A percentile compares a stretch with the other conserved stretches of the same genome.
phyloP scores from a whole-genome alignment of 2,888 invertebrate species.

The Catocala nupta region DNA sequence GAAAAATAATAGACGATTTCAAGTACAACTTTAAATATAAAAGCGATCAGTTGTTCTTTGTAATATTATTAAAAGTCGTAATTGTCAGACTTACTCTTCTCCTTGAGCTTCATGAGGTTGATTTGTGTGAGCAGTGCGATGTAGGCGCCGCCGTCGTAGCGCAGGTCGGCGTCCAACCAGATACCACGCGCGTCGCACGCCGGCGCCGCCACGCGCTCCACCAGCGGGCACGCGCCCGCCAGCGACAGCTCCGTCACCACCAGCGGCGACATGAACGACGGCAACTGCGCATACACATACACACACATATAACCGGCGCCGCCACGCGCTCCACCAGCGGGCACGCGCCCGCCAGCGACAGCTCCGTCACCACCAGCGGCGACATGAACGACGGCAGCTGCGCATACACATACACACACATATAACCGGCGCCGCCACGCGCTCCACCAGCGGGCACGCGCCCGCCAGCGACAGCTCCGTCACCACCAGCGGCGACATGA shows the following conservation, averaged over 20 bases:
- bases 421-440: too few relatives aligned
- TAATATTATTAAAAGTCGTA: too few relatives aligned
- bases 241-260: slow-evolving; percentile 92
- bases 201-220: slow-evolving; percentile 89
- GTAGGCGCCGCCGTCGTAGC: slow-evolving; percentile 92
- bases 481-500: too few relatives aligned
- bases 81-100: slow-evolving; percentile 70
- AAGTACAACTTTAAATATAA: too few relatives aligned
- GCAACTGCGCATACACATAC: slow-evolving; percentile 83
- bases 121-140: slow-evolving; percentile 96
- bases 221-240: slow-evolving; percentile 89
- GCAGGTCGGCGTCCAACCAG: slow-evolving; percentile 95
- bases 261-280: slow-evolving; percentile 95
- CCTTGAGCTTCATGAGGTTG: slow-evolving; percentile 88
- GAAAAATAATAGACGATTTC: too few relatives aligned
- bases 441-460: too few relatives aligned
- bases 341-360: slow-evolving; percentile 91
- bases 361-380: slow-evolving; percentile 91
- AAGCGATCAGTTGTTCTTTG: too few relatives aligned
- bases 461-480: too few relatives aligned
- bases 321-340: slow-evolving; percentile 89
- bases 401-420: slow-evolving; percentile 13
- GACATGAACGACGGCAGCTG: slow-evolving; percentile 95
- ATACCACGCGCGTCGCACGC: slow-evolving; percentile 93
- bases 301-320: slow-evolving; percentile 78